Conservation (phyloP, 1,140 invertebrate genomes). For the Trichonephila inaurata region DNA sequence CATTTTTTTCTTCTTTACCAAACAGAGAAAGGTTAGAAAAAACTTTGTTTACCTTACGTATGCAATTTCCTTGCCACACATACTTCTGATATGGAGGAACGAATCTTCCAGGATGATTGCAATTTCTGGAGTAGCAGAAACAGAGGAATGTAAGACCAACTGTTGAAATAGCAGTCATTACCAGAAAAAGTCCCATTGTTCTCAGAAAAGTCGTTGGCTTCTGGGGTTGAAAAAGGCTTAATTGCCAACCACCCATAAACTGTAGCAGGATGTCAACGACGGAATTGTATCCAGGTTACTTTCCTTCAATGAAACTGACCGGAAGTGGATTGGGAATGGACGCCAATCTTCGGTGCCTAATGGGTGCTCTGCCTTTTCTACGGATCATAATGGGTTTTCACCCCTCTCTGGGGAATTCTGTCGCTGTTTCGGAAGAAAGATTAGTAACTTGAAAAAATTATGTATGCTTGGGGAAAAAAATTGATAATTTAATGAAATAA, state of each 20-base stretch:
- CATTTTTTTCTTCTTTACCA: background rate
- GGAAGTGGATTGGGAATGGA: background rate
- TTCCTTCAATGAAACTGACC: background rate
- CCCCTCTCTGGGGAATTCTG: background rate
- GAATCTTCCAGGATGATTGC: background rate
- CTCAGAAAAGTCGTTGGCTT: background rate
- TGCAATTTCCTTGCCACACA: background rate
- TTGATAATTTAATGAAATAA: no score
- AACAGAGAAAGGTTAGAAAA: background rate
- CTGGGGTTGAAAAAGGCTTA: background rate
- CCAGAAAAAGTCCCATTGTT: background rate
- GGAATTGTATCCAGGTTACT: background rate
- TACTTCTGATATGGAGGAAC: background rate
- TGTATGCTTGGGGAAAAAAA: no score
- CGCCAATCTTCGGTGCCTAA: background rate
- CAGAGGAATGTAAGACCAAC: background rate
- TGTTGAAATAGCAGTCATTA: background rate
- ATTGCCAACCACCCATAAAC: slow-evolving; percentile 1
- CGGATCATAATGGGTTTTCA: background rate
- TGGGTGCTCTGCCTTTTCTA: background rate
- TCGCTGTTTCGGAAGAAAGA: no score
- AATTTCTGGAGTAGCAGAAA: background rate
- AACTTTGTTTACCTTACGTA: background rate
- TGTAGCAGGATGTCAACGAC: background rate
- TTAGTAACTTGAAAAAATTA: no score